Evolutionary conservation across 2,113 vertebrate genomes (phyloP).

Genomic region (Eretmochelys imbricata): DNA sequence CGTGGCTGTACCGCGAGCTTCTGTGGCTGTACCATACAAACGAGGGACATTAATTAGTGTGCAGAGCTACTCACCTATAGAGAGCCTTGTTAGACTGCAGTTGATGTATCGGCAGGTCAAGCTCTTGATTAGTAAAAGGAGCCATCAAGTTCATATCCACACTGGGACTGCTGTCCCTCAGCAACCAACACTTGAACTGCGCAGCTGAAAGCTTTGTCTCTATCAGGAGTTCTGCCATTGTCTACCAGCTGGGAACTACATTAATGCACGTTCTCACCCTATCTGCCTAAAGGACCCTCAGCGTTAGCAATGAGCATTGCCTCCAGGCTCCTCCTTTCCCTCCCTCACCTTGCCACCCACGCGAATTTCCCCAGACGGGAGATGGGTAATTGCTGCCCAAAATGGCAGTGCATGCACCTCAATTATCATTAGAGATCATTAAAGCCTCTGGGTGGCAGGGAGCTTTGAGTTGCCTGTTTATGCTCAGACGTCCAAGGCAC

Average conservation of each 20-base stretch:
- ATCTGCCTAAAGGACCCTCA: not conserved
- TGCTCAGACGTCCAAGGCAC: not conserved
- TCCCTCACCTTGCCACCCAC: not conserved
- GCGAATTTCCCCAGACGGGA: constrained; percentile 6
- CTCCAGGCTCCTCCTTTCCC: not conserved
- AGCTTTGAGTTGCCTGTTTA: constrained; percentile 59
- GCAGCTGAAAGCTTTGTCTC: not conserved
- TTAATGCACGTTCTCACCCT: not conserved
- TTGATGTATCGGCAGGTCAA: not conserved
- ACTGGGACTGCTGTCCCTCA: not conserved
- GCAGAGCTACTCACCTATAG: too few species aligned
- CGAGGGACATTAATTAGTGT: too few species aligned
- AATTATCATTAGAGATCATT: constrained; percentile 77
- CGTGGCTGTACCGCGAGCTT: too few species aligned
- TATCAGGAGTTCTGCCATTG: not conserved
- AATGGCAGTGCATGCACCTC: constrained; percentile 58
- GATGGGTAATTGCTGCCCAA: constrained; percentile 49
- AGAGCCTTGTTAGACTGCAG: not conserved
- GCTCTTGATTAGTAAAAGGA: not conserved
- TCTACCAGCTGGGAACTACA: not conserved
- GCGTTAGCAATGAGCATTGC: not conserved
- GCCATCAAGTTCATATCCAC: not conserved
- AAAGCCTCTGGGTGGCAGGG: constrained; percentile 44
- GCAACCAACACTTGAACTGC: not conserved
- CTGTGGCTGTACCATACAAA: too few species aligned